Percentiles rank a stretch among this genome's conserved stretches.
phyloP scores from a whole-genome alignment of 1,140 invertebrate genomes.

The Drosophila pallidifrons region DNA sequence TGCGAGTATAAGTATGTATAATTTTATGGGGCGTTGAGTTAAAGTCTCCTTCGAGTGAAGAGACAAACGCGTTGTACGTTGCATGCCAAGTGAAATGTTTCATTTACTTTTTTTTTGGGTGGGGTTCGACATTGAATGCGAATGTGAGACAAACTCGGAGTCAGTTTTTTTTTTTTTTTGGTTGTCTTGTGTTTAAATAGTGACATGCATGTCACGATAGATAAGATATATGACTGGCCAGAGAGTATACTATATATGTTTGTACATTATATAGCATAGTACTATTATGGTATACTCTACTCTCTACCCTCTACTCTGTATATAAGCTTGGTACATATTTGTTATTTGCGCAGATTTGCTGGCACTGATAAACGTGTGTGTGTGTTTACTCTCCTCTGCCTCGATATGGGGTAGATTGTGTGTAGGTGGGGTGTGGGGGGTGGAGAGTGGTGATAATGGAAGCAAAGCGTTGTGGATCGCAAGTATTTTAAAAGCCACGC shows the following conservation, averaged over 20 bases:
- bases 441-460: background rate
- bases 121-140: constrained; percentile 25
- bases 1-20: constrained; percentile 3
- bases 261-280: too few species aligned
- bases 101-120: constrained; percentile 15
- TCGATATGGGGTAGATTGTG: constrained; percentile 24
- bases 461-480: constrained; percentile 29
- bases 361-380: constrained; percentile 57
- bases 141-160: constrained; percentile 7
- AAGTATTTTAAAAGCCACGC: constrained; percentile 73
- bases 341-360: constrained; percentile 71
- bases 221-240: constrained; percentile 53
- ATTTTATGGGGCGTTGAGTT: constrained; percentile 19
- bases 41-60: constrained; percentile 23
- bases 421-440: background rate
- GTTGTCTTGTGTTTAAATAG: constrained; percentile 60
- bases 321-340: constrained; percentile 65
- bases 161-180: constrained; percentile 12
- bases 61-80: constrained; percentile 16
- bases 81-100: constrained; percentile 41
- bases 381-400: constrained; percentile 2
- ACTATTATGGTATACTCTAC: background rate
- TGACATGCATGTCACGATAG: constrained; percentile 69
- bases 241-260: constrained; percentile 28
- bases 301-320: background rate